Evolutionary conservation across 1,140 invertebrate species (phyloP).

Genomic region (Sitodiplosis mosellana): DNA sequence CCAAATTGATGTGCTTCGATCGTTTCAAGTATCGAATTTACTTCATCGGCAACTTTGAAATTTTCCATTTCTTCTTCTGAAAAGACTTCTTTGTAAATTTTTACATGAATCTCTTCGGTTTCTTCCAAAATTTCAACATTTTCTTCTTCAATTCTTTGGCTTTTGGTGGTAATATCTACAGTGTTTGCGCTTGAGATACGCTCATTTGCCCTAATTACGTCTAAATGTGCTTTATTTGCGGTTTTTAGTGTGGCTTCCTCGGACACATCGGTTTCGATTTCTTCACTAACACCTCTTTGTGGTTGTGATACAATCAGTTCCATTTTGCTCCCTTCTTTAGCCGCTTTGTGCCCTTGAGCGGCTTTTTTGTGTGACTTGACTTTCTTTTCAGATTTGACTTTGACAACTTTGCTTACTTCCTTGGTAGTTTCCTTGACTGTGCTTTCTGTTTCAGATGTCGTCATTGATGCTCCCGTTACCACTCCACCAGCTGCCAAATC

Average conservation of each 20-base stretch:
- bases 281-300: constrained; percentile 14
- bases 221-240: constrained; percentile 13
- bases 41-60: constrained; percentile 32
- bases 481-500: constrained; percentile 30
- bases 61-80: constrained; percentile 16
- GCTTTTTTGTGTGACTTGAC: constrained; percentile 14
- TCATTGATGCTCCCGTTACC: neutral
- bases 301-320: constrained; percentile 10
- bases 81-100: constrained; percentile 20
- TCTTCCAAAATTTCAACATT: constrained; percentile 17
- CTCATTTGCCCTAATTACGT: constrained; percentile 8
- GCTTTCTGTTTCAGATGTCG: constrained; percentile 6
- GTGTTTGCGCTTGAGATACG: constrained; percentile 1
- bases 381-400: constrained; percentile 22
- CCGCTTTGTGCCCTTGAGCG: constrained; percentile 1
- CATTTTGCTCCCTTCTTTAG: neutral
- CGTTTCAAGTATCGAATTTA: constrained; percentile 51
- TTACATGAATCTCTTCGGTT: constrained; percentile 16
- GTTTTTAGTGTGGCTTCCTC: constrained; percentile 11
- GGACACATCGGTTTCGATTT: constrained; percentile 22
- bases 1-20: constrained; percentile 61
- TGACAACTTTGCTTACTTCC: constrained; percentile 12
- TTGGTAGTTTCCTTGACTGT: constrained; percentile 21
- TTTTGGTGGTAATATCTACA: constrained; percentile 3
- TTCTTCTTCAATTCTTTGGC: constrained; percentile 7